Conservation (phyloP, 92 coral and sea anemone genomes). For the Parazoanthus darwini region DNA sequence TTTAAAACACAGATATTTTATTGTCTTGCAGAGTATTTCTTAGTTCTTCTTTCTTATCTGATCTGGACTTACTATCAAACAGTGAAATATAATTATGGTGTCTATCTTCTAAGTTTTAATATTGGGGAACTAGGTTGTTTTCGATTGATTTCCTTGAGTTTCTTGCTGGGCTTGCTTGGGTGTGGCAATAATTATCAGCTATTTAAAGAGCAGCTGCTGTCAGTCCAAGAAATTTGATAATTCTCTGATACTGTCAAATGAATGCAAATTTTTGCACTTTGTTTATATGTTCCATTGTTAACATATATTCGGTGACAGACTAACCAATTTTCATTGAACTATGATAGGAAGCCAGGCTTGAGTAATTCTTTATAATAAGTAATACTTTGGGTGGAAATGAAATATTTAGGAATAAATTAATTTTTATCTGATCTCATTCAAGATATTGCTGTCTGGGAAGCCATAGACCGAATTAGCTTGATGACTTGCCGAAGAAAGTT, state of each 20-base stretch:
- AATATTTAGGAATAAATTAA: not conserved
- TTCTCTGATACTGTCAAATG: not conserved
- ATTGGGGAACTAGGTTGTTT: not conserved
- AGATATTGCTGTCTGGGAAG: not conserved
- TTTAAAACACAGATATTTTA: too few relatives aligned
- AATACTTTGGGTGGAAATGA: not conserved
- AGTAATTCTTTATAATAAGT: not conserved
- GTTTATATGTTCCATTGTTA: slow-evolving; percentile 1
- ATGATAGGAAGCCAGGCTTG: slow-evolving; percentile 15
- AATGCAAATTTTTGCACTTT: slow-evolving; percentile 8
- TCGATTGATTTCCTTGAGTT: not conserved
- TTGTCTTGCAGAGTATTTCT: not conserved
- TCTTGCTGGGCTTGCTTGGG: slow-evolving; percentile 4
- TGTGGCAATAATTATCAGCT: slow-evolving; percentile 1
- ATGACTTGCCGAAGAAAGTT: not conserved
- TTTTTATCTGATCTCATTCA: not conserved
- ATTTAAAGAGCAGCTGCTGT: not conserved
- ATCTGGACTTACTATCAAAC: not conserved
- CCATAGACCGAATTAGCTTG: too few relatives aligned
- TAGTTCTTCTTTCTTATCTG: not conserved
- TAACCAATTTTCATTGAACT: not conserved
- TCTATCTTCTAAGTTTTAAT: not conserved
- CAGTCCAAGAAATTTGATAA: not conserved
- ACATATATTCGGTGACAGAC: not conserved
- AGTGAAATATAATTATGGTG: not conserved